phyloP scores from a whole-genome alignment of 2,113 vertebrate species.

The Erinaceus europaeus region DNA sequence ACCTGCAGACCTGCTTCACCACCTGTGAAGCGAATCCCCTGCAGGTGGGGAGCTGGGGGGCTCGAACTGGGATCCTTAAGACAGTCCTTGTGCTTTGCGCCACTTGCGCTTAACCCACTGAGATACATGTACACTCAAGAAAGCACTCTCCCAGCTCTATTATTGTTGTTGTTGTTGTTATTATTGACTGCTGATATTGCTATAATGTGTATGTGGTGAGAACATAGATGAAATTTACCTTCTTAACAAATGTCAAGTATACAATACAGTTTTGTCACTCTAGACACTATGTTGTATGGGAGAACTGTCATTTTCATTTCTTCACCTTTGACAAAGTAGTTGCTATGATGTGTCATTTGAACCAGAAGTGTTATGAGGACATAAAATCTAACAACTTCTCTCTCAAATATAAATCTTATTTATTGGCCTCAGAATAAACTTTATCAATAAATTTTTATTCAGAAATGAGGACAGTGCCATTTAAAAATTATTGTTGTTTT shows the following conservation, averaged over 20 bases:
- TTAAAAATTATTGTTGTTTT: background rate
- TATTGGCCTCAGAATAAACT: background rate
- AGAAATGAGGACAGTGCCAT: background rate
- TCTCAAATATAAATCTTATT: background rate
- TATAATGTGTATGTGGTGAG: background rate
- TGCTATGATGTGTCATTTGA: background rate
- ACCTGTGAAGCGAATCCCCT: too few species aligned
- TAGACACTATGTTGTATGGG: background rate
- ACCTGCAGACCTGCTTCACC: too few species aligned
- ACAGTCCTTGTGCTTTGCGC: too few species aligned
- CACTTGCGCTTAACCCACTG: too few species aligned
- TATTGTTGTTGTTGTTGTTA: background rate
- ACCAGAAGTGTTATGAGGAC: background rate
- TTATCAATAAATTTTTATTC: background rate
- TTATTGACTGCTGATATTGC: background rate
- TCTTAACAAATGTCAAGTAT: too few species aligned
- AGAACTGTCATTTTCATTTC: background rate
- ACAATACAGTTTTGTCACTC: background rate
- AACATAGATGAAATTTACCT: background rate
- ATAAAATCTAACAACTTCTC: background rate
- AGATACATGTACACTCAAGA: background rate
- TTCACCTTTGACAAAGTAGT: background rate
- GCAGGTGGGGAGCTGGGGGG: too few species aligned
- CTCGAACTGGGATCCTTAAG: too few species aligned
- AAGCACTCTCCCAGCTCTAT: background rate